Conservation (phyloP, 1,140 invertebrate genomes). For the Gonioctena quinquepunctata region DNA sequence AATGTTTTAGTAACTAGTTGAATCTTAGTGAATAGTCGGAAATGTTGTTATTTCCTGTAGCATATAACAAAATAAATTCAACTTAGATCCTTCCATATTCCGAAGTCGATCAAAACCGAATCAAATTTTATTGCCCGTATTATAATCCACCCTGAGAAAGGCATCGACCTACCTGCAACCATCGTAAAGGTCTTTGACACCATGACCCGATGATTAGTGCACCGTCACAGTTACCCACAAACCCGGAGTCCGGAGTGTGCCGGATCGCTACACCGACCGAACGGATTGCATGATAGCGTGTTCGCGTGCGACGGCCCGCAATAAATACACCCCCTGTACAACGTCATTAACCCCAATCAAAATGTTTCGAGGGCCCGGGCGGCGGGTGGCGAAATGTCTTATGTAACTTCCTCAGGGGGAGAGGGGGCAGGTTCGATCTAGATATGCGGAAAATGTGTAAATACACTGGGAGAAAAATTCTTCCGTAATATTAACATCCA, state of each 20-base stretch:
- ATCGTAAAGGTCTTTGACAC: constrained; percentile 40
- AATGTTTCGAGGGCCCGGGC: not conserved
- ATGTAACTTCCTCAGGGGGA: too few species aligned
- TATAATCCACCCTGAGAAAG: not conserved
- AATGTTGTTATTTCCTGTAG: too few species aligned
- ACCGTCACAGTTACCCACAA: constrained; percentile 33
- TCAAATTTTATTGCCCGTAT: not conserved
- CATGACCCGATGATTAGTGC: constrained; percentile 31
- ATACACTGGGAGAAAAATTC: too few species aligned
- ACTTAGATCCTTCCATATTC: too few species aligned
- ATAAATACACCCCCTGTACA: not conserved
- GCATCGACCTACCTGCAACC: constrained; percentile 33
- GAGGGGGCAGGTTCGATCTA: too few species aligned
- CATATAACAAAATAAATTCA: too few species aligned
- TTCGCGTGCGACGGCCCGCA: not conserved
- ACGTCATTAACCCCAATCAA: not conserved
- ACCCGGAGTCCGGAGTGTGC: constrained; percentile 13
- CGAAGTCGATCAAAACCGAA: too few species aligned
- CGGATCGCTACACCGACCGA: not conserved
- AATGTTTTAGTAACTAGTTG: too few species aligned
- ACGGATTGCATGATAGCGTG: constrained; percentile 20
- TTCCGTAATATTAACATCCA: too few species aligned
- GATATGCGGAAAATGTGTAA: too few species aligned
- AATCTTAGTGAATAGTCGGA: too few species aligned
- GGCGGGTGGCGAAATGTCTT: not conserved